Base-by-base conservation (phyloP, 1,140 invertebrate species). In the Drosophila teissieri region DNA sequence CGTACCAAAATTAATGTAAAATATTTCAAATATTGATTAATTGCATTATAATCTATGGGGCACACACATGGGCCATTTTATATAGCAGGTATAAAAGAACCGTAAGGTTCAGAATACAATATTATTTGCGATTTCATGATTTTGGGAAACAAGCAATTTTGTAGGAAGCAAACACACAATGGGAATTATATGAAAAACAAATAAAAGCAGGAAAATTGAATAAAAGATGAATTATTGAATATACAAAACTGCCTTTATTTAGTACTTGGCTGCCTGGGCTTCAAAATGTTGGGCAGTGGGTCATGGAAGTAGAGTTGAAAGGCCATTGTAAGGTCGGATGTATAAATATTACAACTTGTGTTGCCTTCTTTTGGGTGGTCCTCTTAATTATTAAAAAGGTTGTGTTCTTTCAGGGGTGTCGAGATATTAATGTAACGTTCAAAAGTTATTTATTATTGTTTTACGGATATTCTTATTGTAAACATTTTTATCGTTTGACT, bases 221-320 rank as follows among this genome's bases (percentile, higher is more conserved):
- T 78, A 78, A 78, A 76, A 76, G 69, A 37, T 64, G 62, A 82
- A 81, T 68, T 68, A 88, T 67, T 68, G 54, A 79, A 75, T 64
- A 88, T 54, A 56, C n/a, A 40, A 64, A 65, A 14, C 40, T 34
- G 19, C 2, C 15, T 31, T 22, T 57, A 51, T 36, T 67, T 14
- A 48, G 37, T 15, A 48, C 36, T 37, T 17, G 1, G 7, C 3
- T 12, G 10, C n/a, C 5, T 22, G 10, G 42, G 19, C 17, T 19
- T 11, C 42, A 22, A 46, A 22, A 14, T 7, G 12, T 22, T 12
- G 19, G 19, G 7, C 19, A 24, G 11, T 45, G 42, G 42, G 22
- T 24, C 22, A 24, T 42, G 2, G 2, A 8, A 3, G n/a, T 8
- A 5, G 2, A n/a, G n/a, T 1, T 15, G n/a, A 15, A 1, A 15